Evolutionary conservation across 2,113 vertebrate genomes (phyloP).

Genomic region (Seriola aureovittata): DNA sequence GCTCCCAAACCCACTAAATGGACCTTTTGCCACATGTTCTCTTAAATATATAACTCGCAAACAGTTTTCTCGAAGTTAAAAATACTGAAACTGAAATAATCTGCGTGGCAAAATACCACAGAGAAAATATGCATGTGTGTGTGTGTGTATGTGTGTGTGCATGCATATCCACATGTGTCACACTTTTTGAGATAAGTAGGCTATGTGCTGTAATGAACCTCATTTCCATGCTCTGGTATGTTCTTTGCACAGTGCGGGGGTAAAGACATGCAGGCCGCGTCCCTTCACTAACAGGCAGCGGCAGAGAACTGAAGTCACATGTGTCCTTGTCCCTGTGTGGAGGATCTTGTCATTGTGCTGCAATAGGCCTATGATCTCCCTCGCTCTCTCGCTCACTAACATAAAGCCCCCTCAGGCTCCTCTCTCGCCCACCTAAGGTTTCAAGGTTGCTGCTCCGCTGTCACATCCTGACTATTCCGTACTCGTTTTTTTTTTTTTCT

Average conservation of each 20-base stretch:
- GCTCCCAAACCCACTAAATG: no score
- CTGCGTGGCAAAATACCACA: background rate
- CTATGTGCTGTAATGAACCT: constrained; percentile 25
- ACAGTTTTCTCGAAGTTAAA: no score
- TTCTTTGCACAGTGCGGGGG: constrained; percentile 18
- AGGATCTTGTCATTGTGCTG: constrained; percentile 63
- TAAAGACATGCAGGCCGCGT: constrained; percentile 2
- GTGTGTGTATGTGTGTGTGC: no score
- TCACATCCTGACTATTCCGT: constrained; percentile 56
- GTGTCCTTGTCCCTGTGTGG: constrained; percentile 68
- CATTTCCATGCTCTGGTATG: background rate
- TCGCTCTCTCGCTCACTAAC: constrained; percentile 57
- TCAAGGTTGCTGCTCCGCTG: constrained; percentile 77
- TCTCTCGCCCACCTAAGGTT: constrained; percentile 73
- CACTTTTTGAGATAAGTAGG: constrained; percentile 12
- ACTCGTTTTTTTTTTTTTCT: constrained; percentile 3
- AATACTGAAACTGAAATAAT: background rate
- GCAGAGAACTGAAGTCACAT: constrained; percentile 47
- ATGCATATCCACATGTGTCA: background rate
- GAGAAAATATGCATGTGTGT: background rate
- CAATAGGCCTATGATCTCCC: constrained; percentile 72
- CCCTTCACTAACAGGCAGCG: constrained; percentile 38
- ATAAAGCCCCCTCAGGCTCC: constrained; percentile 73
- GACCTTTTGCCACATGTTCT: no score
- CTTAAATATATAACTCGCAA: no score